These are phyloP conservation scores for Menidia beryllina DNA, from an alignment of 2,113 vertebrate species.

Conservation along the genomic window DNA sequence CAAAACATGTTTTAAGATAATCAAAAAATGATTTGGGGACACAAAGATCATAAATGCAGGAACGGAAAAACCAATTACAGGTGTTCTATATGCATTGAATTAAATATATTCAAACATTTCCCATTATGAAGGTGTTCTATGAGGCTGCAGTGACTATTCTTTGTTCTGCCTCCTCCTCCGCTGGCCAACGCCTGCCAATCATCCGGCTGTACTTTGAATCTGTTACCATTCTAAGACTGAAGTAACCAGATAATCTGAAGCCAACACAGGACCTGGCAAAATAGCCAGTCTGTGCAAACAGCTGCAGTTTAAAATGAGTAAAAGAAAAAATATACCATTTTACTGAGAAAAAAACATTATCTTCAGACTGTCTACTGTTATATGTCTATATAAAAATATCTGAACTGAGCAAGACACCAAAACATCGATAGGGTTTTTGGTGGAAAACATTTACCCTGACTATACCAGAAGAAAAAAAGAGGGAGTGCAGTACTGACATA, in stretches of 20 bases:
- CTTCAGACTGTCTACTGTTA: too few species aligned
- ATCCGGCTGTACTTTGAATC: slow-evolving; percentile 43
- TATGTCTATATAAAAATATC: too few species aligned
- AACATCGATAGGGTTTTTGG: too few species aligned
- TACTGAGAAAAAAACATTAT: too few species aligned
- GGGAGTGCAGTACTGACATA: too few species aligned
- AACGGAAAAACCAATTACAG: neutral
- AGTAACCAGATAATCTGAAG: slow-evolving; percentile 15
- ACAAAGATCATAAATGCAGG: neutral
- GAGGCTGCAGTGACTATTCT: slow-evolving; percentile 23
- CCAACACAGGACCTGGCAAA: slow-evolving; percentile 28
- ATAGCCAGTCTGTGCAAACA: slow-evolving; percentile 14
- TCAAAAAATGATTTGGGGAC: neutral
- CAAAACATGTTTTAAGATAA: slow-evolving; percentile 9
- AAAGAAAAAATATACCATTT: neutral
- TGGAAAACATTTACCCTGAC: too few species aligned
- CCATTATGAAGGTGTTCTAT: slow-evolving; percentile 6
- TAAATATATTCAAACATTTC: slow-evolving; percentile 27
- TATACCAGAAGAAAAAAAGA: too few species aligned
- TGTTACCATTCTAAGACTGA: slow-evolving; percentile 38
- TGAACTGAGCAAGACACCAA: too few species aligned
- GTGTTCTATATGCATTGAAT: neutral
- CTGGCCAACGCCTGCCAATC: slow-evolving; percentile 46
- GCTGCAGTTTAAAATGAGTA: neutral
- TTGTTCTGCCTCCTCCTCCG: slow-evolving; percentile 25